A percentile compares a stretch with the other conserved stretches of the same genome.
These are phyloP conservation scores for Scaptomyza polygonia DNA, from an alignment of 2,888 invertebrate species.

Conservation along the genomic window DNA sequence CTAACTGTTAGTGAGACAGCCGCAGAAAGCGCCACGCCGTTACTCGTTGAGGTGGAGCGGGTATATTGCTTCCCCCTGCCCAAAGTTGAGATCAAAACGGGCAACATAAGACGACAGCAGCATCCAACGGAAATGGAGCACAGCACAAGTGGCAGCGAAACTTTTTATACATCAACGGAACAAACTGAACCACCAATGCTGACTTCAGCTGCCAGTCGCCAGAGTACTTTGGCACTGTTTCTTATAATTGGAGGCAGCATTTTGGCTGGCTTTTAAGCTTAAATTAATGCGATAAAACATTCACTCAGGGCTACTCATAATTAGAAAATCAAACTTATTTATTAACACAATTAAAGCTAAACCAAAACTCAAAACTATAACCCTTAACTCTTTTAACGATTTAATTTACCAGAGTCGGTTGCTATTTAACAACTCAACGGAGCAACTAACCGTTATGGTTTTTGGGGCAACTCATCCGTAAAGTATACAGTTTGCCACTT, in stretches of 20 bases:
- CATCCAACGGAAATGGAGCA: constrained; percentile 16
- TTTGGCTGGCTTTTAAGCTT: constrained; percentile 14
- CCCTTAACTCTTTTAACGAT: background rate
- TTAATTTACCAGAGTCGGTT: background rate
- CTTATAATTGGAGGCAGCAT: constrained; percentile 35
- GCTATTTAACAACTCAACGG: constrained; percentile 37
- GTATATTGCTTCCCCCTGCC: constrained; percentile 80
- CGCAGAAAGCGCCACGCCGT: constrained; percentile 50
- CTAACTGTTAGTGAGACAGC: constrained; percentile 72
- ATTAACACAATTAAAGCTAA: constrained; percentile 46
- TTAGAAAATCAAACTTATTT: constrained; percentile 33
- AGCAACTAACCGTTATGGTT: constrained; percentile 59
- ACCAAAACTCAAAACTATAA: constrained; percentile 17
- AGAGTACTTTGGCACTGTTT: constrained; percentile 12
- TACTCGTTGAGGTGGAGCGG: constrained; percentile 72
- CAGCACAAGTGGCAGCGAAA: constrained; percentile 18
- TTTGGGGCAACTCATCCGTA: constrained; percentile 51
- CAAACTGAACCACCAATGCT: constrained; percentile 9
- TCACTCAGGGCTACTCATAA: constrained; percentile 64
- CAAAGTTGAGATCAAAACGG: constrained; percentile 63
- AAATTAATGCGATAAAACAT: constrained; percentile 27
- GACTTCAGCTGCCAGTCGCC: constrained; percentile 17
- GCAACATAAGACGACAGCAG: constrained; percentile 34
- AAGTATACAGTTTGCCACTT: background rate
- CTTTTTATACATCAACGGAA: constrained; percentile 27